phyloP scores from a whole-genome alignment of 2,113 vertebrate genomes.

The Crotophaga sulcirostris region DNA sequence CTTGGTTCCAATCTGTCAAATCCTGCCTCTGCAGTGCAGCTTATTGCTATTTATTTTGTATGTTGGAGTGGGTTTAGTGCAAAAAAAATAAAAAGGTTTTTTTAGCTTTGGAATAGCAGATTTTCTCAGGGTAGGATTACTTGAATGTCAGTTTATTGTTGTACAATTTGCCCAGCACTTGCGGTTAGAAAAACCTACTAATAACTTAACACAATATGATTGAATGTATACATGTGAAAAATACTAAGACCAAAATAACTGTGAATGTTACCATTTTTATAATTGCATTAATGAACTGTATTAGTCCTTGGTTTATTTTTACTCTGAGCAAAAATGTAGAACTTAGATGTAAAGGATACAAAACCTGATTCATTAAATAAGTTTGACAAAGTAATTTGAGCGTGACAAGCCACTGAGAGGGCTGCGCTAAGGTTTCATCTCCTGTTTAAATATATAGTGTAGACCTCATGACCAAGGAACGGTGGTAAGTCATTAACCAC shows the following conservation, averaged over 20 bases:
- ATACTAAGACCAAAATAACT: conserved; percentile 78
- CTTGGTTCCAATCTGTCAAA: conserved; percentile 46
- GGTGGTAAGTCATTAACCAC: background rate
- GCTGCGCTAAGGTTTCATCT: background rate
- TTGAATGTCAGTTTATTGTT: conserved; percentile 75
- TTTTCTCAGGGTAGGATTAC: conserved; percentile 78
- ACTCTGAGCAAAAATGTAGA: conserved; percentile 19
- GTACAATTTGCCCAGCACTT: conserved; percentile 76
- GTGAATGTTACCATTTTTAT: conserved; percentile 70
- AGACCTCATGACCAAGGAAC: background rate
- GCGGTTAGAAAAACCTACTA: conserved; percentile 57
- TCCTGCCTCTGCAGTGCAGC: conserved; percentile 45
- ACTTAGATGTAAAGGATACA: background rate
- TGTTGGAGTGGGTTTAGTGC: conserved; percentile 38
- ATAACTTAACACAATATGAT: conserved; percentile 36
- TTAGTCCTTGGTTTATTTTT: background rate
- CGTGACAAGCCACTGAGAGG: background rate
- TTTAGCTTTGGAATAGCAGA: conserved; percentile 65
- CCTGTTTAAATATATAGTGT: background rate
- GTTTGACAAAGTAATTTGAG: background rate
- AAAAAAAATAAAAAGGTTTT: background rate
- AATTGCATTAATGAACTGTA: conserved; percentile 21
- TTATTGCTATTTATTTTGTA: conserved; percentile 72
- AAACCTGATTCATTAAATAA: background rate
- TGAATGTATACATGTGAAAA: conserved; percentile 66